A percentile compares a stretch with the other conserved stretches of the same genome.
Evolutionary conservation across 2,113 vertebrate species (phyloP).

Genomic region (Vidua chalybeata): DNA sequence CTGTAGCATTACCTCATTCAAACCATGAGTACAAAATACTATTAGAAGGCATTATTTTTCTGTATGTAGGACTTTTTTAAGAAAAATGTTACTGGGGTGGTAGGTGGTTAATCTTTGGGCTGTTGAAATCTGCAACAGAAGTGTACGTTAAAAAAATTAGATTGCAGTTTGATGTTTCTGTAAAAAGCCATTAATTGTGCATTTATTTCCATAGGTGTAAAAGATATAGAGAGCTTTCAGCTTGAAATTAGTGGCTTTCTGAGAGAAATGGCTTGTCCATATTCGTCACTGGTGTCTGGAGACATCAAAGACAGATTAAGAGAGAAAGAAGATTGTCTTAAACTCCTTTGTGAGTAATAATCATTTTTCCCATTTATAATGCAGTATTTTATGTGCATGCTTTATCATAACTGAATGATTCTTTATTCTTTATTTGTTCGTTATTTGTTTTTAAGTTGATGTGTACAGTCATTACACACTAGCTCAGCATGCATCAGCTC

Average conservation of each 20-base stretch:
- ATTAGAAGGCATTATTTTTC: not conserved
- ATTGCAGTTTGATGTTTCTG: not conserved
- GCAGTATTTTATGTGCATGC: not conserved
- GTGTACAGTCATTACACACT: not conserved
- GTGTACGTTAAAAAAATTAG: not conserved
- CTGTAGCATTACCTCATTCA: not conserved
- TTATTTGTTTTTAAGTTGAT: not conserved
- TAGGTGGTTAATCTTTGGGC: not conserved
- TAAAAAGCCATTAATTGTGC: not conserved
- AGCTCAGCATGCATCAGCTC: not conserved
- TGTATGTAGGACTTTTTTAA: not conserved
- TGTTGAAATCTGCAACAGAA: not conserved
- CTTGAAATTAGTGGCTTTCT: constrained; percentile 88
- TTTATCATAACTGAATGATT: not conserved
- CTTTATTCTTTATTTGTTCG: too few species aligned
- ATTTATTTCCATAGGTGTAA: constrained; percentile 64
- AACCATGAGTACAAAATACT: not conserved
- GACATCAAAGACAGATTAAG: constrained; percentile 79
- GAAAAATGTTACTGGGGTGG: not conserved
- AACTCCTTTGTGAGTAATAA: constrained; percentile 83
- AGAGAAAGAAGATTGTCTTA: constrained; percentile 84
- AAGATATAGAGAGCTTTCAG: constrained; percentile 84
- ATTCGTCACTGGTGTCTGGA: constrained; percentile 77
- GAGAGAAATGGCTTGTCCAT: constrained; percentile 89
- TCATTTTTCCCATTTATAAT: not conserved